Conservation (phyloP, 1,140 invertebrate genomes). For the Meteorus sp. region DNA sequence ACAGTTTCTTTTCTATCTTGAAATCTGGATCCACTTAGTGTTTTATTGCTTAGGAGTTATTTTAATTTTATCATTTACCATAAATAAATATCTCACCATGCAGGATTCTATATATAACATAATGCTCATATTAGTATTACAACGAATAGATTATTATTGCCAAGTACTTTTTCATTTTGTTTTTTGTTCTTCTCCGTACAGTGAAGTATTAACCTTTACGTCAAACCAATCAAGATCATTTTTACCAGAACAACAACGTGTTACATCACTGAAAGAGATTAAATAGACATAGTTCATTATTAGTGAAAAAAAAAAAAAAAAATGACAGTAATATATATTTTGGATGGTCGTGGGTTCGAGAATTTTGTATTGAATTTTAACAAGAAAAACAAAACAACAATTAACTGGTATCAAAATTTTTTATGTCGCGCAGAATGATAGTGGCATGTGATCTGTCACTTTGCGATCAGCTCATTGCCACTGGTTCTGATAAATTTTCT, state of each 20-base stretch:
- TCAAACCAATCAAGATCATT: constrained; percentile 9
- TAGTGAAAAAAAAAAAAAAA: neutral
- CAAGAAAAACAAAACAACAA: neutral
- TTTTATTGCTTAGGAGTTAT: constrained; percentile 40
- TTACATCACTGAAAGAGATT: constrained; percentile 3
- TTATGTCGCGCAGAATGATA: too few species aligned
- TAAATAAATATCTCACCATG: constrained; percentile 45
- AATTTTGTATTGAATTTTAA: neutral
- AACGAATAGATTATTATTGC: constrained; percentile 54
- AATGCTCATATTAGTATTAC: constrained; percentile 58
- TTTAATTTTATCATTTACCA: constrained; percentile 50
- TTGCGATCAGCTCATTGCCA: too few species aligned
- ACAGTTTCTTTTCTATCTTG: constrained; percentile 46
- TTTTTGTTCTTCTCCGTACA: constrained; percentile 28
- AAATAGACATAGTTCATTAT: neutral
- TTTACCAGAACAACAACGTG: neutral
- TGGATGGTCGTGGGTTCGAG: neutral
- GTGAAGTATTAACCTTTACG: constrained; percentile 1
- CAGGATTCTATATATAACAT: constrained; percentile 50
- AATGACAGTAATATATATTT: constrained; percentile 13
- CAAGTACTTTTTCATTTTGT: constrained; percentile 37
- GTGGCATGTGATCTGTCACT: neutral
- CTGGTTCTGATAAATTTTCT: too few species aligned
- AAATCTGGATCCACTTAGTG: constrained; percentile 44
- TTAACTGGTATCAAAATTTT: too few species aligned